Conservation (phyloP, 2,888 invertebrate genomes). For the Phaedon cochleariae region DNA sequence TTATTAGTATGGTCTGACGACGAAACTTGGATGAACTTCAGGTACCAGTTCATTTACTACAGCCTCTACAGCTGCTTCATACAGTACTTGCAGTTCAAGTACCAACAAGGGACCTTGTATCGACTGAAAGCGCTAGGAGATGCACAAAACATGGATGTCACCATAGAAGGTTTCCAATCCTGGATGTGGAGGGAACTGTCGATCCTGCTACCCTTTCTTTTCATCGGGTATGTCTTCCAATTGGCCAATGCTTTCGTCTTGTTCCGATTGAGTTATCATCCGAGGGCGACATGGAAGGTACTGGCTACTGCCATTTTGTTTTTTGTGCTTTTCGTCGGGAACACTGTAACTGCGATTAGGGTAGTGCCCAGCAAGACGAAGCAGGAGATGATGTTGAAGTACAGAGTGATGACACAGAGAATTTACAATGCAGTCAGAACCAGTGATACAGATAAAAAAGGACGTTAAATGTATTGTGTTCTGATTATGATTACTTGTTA, state of each 20-base stretch:
- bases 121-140: slow-evolving; percentile 85
- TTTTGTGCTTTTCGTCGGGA: slow-evolving; percentile 87
- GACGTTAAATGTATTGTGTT: neutral
- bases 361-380: slow-evolving; percentile 87
- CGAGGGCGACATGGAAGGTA: slow-evolving; percentile 93
- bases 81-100: slow-evolving; percentile 70
- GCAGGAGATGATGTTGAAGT: slow-evolving; percentile 42
- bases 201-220: slow-evolving; percentile 94
- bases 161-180: slow-evolving; percentile 98
- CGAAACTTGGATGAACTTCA: slow-evolving; percentile 86
- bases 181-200: slow-evolving; percentile 99
- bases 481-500: too few relatives aligned
- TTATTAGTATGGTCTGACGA: slow-evolving; percentile 97
- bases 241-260: slow-evolving; percentile 93
- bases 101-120: slow-evolving; percentile 74
- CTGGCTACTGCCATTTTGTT: slow-evolving; percentile 84
- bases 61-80: slow-evolving; percentile 87
- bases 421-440: slow-evolving; percentile 36
- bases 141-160: slow-evolving; percentile 99
- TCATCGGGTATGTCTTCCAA: slow-evolving; percentile 93
- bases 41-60: slow-evolving; percentile 91
- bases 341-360: slow-evolving; percentile 84
- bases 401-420: slow-evolving; percentile 42
- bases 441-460: slow-evolving; percentile 22
- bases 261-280: slow-evolving; percentile 77